These are phyloP conservation scores for Hemithea aestivaria DNA, from an alignment of 2,888 invertebrate genomes.

Conservation along the genomic window DNA sequence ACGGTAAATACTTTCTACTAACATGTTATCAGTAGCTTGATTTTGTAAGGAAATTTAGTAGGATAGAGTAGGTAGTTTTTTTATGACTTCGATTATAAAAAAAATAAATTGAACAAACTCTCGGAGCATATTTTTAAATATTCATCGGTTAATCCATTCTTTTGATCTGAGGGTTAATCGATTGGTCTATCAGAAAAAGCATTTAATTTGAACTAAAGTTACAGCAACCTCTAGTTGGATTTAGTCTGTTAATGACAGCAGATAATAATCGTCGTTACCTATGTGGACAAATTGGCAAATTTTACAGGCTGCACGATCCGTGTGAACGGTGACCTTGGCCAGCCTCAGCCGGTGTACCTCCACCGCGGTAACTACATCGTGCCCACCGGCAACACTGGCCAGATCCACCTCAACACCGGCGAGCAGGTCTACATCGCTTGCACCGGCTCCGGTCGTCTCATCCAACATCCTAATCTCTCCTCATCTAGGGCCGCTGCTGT, in stretches of 20 bases:
- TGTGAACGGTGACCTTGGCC: constrained; percentile 69
- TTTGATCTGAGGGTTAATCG: no score
- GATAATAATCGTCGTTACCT: no score
- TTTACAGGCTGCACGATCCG: constrained; percentile 62
- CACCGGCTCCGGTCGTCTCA: constrained; percentile 49
- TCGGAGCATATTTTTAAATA: no score
- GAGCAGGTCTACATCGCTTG: constrained; percentile 57
- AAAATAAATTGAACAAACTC: no score
- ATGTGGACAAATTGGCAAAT: neutral
- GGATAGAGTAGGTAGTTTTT: no score
- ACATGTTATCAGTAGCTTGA: neutral
- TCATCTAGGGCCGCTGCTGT: constrained; percentile 45
- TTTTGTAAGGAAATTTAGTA: no score
- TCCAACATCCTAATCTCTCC: constrained; percentile 50
- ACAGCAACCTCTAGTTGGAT: no score
- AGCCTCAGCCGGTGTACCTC: constrained; percentile 80
- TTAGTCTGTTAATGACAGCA: no score
- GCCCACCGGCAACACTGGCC: constrained; percentile 53
- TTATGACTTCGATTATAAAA: no score
- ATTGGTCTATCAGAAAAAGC: no score
- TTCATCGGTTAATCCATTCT: no score
- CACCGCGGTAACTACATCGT: constrained; percentile 49
- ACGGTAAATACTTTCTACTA: constrained; percentile 39
- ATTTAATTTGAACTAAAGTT: no score
- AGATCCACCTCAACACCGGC: constrained; percentile 46